Evolutionary conservation across 2,888 invertebrate genomes (phyloP).

Genomic region (Augochlorella aurata): DNA sequence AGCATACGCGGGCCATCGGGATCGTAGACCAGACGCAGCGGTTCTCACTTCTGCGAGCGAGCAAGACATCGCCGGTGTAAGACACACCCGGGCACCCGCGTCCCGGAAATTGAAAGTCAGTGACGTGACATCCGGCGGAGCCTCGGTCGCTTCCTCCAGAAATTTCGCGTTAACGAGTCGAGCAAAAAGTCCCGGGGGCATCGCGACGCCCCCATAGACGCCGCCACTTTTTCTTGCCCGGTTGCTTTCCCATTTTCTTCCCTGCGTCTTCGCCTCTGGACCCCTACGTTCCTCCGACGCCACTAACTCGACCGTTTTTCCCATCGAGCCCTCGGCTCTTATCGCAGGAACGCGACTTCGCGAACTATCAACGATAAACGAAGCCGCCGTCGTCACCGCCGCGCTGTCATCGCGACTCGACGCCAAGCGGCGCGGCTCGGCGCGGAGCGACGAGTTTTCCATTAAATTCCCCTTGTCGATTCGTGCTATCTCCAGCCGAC

Average conservation of each 20-base stretch:
- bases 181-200: slow-evolving; percentile 42
- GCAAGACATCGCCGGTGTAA: background rate
- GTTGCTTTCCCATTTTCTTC: slow-evolving; percentile 26
- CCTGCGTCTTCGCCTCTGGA: slow-evolving; percentile 7
- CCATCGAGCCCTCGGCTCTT: background rate
- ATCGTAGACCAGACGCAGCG: slow-evolving; percentile 33
- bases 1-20: slow-evolving; percentile 29
- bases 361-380: slow-evolving; percentile 40
- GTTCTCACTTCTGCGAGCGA: slow-evolving; percentile 43
- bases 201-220: slow-evolving; percentile 20
- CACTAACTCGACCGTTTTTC: slow-evolving; percentile 1
- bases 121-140: slow-evolving; percentile 74
- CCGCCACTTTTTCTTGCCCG: slow-evolving; percentile 13
- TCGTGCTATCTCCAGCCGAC: slow-evolving; percentile 73
- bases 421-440: background rate
- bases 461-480: slow-evolving; percentile 75
- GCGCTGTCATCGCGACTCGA: slow-evolving; percentile 14
- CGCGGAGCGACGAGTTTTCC: slow-evolving; percentile 64
- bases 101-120: slow-evolving; percentile 79
- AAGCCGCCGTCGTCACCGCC: slow-evolving; percentile 9
- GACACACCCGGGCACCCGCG: slow-evolving; percentile 41
- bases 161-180: slow-evolving; percentile 69
- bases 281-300: background rate
- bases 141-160: slow-evolving; percentile 60
- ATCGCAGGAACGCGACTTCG: slow-evolving; percentile 41